Evolutionary conservation across 2,113 vertebrate genomes (phyloP).

Genomic region (Myrmecophaga tridactyla): DNA sequence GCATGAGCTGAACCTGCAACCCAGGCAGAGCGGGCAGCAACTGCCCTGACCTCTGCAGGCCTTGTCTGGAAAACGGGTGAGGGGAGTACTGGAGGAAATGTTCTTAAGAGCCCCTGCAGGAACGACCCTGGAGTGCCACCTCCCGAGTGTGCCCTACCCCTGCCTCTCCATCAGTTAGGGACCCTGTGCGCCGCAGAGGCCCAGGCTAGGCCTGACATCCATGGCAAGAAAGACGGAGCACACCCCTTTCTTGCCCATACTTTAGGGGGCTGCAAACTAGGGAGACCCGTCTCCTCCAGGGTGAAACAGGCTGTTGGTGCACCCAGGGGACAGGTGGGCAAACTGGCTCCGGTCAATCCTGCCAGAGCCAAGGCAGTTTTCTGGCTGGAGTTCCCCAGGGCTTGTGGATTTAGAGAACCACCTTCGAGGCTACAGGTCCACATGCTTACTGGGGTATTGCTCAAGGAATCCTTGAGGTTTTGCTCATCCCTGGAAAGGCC

Average conservation of each 20-base stretch:
- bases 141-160: rapidly evolving
- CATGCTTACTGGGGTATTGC: neutral
- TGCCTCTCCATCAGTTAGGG: neutral
- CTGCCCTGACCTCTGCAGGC: neutral
- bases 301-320: neutral
- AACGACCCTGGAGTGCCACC: neutral
- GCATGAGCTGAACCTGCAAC: neutral
- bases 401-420: neutral
- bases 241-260: neutral
- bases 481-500: neutral
- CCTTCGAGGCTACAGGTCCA: neutral
- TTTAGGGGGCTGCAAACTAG: neutral
- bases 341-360: neutral
- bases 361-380: neutral
- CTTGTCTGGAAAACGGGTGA: neutral
- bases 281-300: neutral
- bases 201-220: rapidly evolving
- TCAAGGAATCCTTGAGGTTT: rapidly evolving
- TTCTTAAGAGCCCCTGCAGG: rapidly evolving
- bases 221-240: neutral
- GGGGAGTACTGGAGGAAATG: neutral
- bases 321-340: neutral
- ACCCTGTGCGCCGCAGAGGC: neutral
- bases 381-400: neutral
- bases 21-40: rapidly evolving